Percentiles rank a stretch among this genome's conserved stretches.
Conservation (phyloP, 2,888 invertebrate genomes). For the Drosophila robusta region DNA sequence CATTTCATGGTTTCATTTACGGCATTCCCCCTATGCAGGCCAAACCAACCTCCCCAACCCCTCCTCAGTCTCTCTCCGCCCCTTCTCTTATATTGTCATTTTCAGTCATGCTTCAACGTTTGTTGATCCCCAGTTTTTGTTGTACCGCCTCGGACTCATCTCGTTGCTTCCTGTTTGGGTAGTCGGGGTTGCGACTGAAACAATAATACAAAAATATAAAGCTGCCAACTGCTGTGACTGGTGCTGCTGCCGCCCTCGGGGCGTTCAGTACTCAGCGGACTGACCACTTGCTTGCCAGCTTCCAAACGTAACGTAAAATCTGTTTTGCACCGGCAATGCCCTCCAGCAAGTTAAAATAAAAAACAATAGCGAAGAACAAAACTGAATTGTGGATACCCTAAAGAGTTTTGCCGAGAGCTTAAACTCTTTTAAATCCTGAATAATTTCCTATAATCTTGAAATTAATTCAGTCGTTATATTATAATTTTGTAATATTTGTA, state of each 20-base stretch:
- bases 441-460: too few relatives aligned
- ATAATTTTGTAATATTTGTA: too few relatives aligned
- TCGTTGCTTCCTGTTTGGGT: constrained; percentile 33
- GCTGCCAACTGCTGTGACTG: constrained; percentile 33
- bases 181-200: constrained; percentile 46
- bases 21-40: constrained; percentile 20
- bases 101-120: constrained; percentile 63
- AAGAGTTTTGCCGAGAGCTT: not conserved
- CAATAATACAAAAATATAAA: constrained; percentile 66
- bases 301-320: constrained; percentile 56
- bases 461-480: too few relatives aligned
- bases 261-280: constrained; percentile 40
- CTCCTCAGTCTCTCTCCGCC: constrained; percentile 3
- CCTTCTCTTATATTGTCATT: constrained; percentile 59
- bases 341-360: constrained; percentile 24
- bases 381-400: constrained; percentile 35
- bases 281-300: constrained; percentile 71
- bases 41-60: constrained; percentile 5
- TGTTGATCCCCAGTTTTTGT: constrained; percentile 50
- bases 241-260: constrained; percentile 31
- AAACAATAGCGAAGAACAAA: constrained; percentile 10
- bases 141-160: constrained; percentile 36
- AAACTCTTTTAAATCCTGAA: not conserved
- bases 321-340: constrained; percentile 53
- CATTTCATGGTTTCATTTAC: constrained; percentile 73